Evolutionary conservation across 2,797 vertebrate genomes (phyloP), one percentile per base, ranked within the genome.

Genomic region (Masticophis lateralis): DNA sequence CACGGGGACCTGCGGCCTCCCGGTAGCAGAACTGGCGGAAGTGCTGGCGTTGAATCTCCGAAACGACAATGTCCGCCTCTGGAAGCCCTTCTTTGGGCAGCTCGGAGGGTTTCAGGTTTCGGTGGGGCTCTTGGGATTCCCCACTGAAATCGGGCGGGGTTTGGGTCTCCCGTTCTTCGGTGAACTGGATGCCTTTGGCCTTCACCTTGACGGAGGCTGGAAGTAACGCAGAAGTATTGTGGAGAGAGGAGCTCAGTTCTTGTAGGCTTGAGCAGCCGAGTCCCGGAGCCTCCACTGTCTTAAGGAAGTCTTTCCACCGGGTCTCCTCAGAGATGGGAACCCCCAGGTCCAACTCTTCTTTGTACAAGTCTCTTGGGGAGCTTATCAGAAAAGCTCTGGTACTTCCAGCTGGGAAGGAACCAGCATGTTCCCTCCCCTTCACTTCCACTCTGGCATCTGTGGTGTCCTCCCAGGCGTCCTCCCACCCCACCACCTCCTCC

Each of bases 21-120:
- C 22, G 63, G 90, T 96, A 97, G 63, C 96, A 25, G 95, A 97
- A 97, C 0, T 92, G 87, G 10, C 97, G 95, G 94, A 97, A 97
- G 22, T 90, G 92, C 43, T 93, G 93, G 16, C 93, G 93, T 27
- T 63, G 93, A 9, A 91, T 88, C 90, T 93, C 93, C 7, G 27
- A 61, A 20, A 91, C 66, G 2, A 93, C 57, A 0, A 3, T 5
- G 8, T 91, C 93, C 56, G 91, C 92, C 0, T 79, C 86, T 0
- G 11, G 90, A 43, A n/a, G 3, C 55, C 66, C 87, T 86, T 89
- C 90, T 66, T 79, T 5, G 43, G 10, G 43, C 22, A 11, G 66
- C 56, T 51, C 47, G 0, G 63, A 53, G 5, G 32, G 6, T 43
- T 43, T 16, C 0, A 2, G 28, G 10, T 25, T 55, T n/a, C 4